phyloP scores from a whole-genome alignment of 2,888 invertebrate species.

The Drosophila histrio region DNA sequence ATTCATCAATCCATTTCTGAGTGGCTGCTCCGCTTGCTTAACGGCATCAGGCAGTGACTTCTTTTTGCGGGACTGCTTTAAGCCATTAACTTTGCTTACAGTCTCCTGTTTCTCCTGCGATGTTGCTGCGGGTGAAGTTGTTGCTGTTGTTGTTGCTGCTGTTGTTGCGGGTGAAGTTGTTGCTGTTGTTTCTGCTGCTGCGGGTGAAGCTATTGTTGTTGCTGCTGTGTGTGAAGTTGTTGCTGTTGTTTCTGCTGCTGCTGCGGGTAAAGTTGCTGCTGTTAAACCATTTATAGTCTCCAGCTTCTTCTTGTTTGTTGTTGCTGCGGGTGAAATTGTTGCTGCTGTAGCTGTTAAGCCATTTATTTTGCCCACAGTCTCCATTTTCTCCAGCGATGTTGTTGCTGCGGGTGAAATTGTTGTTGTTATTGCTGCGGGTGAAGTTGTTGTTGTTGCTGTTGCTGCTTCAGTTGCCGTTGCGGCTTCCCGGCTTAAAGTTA shows the following conservation, averaged over 20 bases:
- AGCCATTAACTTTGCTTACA: constrained; percentile 41
- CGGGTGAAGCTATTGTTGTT: constrained; percentile 19
- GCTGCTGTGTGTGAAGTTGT: neutral
- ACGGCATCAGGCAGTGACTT: neutral
- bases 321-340: neutral
- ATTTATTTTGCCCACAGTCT: neutral
- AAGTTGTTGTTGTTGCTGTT: neutral
- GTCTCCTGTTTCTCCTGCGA: constrained; percentile 25
- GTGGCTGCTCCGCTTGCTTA: constrained; percentile 5
- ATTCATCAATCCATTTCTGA: constrained; percentile 49
- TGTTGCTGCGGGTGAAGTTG: constrained; percentile 25
- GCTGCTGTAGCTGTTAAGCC: constrained; percentile 35
- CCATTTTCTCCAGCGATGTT: neutral
- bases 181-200: neutral
- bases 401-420: neutral
- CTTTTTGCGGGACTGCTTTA: constrained; percentile 10
- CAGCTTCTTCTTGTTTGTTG: no score
- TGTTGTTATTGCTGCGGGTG: constrained; percentile 29
- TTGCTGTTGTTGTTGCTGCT: constrained; percentile 27
- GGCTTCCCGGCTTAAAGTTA: neutral
- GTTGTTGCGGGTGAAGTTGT: neutral
- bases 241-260: constrained; percentile 49
- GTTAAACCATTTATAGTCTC: no score
- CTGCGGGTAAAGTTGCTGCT: constrained; percentile 17
- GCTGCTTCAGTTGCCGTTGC: neutral